phyloP scores from a whole-genome alignment of 2,888 invertebrate species.

The Aphidius colemani region DNA sequence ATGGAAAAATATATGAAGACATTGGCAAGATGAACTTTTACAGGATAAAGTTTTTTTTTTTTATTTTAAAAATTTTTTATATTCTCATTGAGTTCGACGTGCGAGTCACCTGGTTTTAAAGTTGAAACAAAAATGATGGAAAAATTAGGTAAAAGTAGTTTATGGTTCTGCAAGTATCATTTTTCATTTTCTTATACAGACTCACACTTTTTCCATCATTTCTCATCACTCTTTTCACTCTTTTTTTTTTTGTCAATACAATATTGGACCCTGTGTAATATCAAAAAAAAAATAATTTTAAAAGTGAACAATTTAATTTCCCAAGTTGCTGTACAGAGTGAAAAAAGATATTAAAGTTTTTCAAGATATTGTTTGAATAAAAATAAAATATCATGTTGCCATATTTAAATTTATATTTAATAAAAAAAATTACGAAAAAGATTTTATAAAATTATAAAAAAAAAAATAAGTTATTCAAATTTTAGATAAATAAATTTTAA shows the following conservation, averaged over 20 bases:
- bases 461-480: not conserved
- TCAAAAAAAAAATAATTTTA: constrained; percentile 4
- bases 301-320: constrained; percentile 12
- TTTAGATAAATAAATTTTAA: too few species aligned
- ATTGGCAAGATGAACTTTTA: constrained; percentile 4
- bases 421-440: constrained; percentile 12
- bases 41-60: constrained; percentile 11
- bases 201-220: not conserved
- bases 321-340: constrained; percentile 13
- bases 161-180: constrained; percentile 23
- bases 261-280: constrained; percentile 13
- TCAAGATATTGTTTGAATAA: constrained; percentile 4
- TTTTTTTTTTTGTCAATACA: constrained; percentile 3
- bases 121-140: constrained; percentile 5
- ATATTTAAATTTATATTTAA: constrained; percentile 18
- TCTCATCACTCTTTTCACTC: not conserved
- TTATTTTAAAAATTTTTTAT: too few species aligned
- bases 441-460: constrained; percentile 14
- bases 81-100: constrained; percentile 16
- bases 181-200: constrained; percentile 9
- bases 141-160: constrained; percentile 22
- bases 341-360: constrained; percentile 19
- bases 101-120: constrained; percentile 16
- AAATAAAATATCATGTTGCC: constrained; percentile 3
- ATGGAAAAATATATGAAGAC: not conserved